Evolutionary conservation across 2,797 vertebrate species (phyloP), one percentile per base, ranked within the genome.

Genomic region (Chanos chanos): DNA sequence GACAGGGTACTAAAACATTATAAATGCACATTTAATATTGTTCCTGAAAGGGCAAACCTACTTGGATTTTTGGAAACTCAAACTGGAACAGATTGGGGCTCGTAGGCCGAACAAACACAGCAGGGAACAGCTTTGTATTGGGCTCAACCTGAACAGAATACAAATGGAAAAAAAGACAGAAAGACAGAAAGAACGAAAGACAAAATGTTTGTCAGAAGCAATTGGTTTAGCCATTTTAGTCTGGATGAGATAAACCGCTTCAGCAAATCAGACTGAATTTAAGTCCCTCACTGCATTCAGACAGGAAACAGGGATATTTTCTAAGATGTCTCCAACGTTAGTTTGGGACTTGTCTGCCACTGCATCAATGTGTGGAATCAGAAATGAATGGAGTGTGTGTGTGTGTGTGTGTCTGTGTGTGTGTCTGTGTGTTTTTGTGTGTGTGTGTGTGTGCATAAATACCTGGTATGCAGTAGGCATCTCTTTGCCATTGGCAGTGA

Each of bases 61-160:
- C 97, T 94, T 97, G 97, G 74, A 96, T 84, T 86, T 95, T 98
- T 63, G 91, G 85, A 68, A 99, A 90, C 85, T 99, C 95, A 78
- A 99, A 97, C 79, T 99, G 95, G 84, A 98, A 87, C 74, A 99
- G 88, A 72, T 93, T 95, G 1, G 94, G 91, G 72, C 94, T 96
- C 0, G 94, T 99, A 28, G 97, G 96, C 64, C 86, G 90, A 66
- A 99, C 85, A 82, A 99, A 99, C 62, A 95, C 89, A 3, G 97
- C 96, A 65, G 97, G 95, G 52, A 99, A 99, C 44, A 99, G 89
- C 73, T 96, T 99, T 50, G 95, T 95, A 75, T 94, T 95, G 65
- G 95, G 93, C 81, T 99, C 97, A 85, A 99, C 93, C 97, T 99
- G 69, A 58, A 61, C 47, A 67, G 41, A 68, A 9, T n/a, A n/a